Base-by-base conservation (phyloP, 92 coral and sea anemone genomes). In the Parazoanthus atlanticus region DNA sequence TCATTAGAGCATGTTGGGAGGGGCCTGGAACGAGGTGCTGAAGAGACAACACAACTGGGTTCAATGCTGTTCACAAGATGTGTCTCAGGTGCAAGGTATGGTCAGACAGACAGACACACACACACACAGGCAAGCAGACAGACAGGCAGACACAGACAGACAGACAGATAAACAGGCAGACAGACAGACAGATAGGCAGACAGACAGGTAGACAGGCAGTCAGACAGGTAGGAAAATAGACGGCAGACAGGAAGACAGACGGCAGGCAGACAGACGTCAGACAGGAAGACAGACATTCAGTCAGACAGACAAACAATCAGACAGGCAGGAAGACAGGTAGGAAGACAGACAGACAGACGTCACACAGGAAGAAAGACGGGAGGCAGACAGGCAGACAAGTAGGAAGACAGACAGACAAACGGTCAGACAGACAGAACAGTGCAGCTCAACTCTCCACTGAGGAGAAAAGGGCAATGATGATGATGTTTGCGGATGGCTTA, bases 1-100 rank as follows among this genome's bases (percentile, higher is more conserved):
- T 95, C 99, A 15, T 86, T 97, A 12, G 91, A 90, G 43, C 90
- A 91, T 83, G 88, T 92, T 38, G 86, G 92, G 32, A 79, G 88
- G 73, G 95, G 96, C 52, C 82, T 97, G 73, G 89, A 89, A 46
- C 90, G 85, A 61, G 91, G 94, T 30, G 47, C 93, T 32, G 93
- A 90, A 6, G 98, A 94, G 10, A 90, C 92, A 23, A 97, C 99
- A n/a, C 94, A 92, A 67, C 95, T 97, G 30, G 99, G 99, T 1
- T 97, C 99, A 33, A 97, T 97, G 99, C 90, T 97, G 29, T 97
- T 97, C 82, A 97, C 99, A 16, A 80, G 99, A 91, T 95, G 99
- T 75, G 99, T 97, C 8, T 97, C 99, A 32, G 99, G 99, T 1
- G 99, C 99, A 75, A 95, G 99, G 99, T 97, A 85, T 17, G 56